A percentile compares a stretch with the other conserved stretches of the same genome.
phyloP scores from a whole-genome alignment of 1,140 invertebrate genomes.

The Trypoxylus dichotomus region DNA sequence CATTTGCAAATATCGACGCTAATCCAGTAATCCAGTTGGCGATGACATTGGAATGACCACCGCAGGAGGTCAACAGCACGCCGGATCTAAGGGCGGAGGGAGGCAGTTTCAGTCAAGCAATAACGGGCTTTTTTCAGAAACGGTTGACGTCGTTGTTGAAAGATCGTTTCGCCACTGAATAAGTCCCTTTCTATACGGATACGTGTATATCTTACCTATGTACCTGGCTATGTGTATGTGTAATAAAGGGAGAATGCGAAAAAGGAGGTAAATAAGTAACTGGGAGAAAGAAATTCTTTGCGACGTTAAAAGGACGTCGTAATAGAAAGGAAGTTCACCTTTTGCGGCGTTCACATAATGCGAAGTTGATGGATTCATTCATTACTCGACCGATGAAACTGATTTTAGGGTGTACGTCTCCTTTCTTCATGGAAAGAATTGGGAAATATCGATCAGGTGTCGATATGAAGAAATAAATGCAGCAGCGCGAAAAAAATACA shows the following conservation, averaged over 20 bases:
- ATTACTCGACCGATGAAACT: neutral
- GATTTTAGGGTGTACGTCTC: no score
- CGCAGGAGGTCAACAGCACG: neutral
- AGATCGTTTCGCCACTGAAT: neutral
- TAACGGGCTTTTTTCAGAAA: neutral
- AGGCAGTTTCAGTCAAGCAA: neutral
- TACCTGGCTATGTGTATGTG: neutral
- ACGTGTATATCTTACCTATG: neutral
- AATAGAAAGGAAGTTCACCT: neutral
- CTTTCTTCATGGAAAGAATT: no score
- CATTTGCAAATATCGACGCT: neutral
- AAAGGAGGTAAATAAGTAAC: neutral
- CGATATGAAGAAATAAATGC: no score
- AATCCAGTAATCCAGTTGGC: neutral
- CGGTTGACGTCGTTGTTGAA: neutral
- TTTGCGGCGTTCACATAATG: neutral
- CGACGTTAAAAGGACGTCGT: neutral
- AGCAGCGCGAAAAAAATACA: no score
- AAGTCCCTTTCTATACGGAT: neutral
- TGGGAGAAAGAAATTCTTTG: neutral
- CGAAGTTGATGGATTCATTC: neutral
- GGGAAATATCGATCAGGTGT: no score
- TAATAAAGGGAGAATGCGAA: neutral
- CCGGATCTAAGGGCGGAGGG: neutral
- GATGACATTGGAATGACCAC: neutral